These are phyloP conservation scores for Epirrita christyi DNA, from an alignment of 2,888 invertebrate species.

Conservation along the genomic window DNA sequence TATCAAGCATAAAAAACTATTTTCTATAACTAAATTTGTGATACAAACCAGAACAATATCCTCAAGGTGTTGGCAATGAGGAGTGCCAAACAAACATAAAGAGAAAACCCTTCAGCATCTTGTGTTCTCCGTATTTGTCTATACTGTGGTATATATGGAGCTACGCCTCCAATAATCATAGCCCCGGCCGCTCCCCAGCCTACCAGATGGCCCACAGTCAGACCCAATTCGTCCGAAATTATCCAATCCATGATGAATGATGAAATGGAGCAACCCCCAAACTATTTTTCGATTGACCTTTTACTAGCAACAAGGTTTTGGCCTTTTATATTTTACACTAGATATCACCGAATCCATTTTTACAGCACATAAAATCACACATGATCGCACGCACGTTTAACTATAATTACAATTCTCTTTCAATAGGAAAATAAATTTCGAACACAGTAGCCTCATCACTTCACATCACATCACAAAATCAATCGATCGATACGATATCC, in stretches of 20 bases:
- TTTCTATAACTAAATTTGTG: conserved; percentile 1
- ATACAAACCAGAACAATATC: conserved; percentile 97
- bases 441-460: background rate
- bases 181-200: conserved; percentile 93
- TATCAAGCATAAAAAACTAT: background rate
- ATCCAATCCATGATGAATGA: conserved; percentile 89
- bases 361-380: conserved; percentile 2
- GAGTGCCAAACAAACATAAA: conserved; percentile 97
- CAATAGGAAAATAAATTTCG: background rate
- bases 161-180: conserved; percentile 97
- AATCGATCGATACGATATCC: no score
- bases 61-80: conserved; percentile 98
- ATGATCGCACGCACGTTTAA: background rate
- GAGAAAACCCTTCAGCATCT: conserved; percentile 98
- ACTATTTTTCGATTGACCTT: background rate
- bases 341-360: conserved; percentile 10
- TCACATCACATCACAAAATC: no score
- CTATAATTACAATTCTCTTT: background rate
- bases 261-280: conserved; percentile 4
- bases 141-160: conserved; percentile 98
- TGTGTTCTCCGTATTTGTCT: conserved; percentile 95
- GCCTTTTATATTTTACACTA: conserved; percentile 2
- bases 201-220: conserved; percentile 90
- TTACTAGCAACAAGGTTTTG: background rate
- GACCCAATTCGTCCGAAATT: conserved; percentile 89